Percentiles rank a stretch among this genome's conserved stretches.
Evolutionary conservation across 1,140 invertebrate species (phyloP).

Genomic region (Anastrepha obliqua): DNA sequence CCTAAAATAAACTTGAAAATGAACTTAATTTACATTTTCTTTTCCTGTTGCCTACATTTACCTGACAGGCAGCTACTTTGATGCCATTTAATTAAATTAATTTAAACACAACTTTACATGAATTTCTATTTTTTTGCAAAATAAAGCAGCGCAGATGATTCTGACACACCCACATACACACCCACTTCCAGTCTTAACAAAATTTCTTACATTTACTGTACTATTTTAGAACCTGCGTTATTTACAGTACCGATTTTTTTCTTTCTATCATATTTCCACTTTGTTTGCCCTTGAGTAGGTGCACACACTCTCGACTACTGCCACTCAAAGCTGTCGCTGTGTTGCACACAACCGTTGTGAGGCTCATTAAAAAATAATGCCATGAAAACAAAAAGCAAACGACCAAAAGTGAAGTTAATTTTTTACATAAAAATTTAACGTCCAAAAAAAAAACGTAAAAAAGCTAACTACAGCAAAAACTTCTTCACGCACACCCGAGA

Average conservation of each 20-base stretch:
- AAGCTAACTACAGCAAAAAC: background rate
- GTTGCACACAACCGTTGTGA: constrained; percentile 19
- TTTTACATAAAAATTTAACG: constrained; percentile 26
- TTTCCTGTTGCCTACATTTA: background rate
- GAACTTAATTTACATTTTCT: too few species aligned
- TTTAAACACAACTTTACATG: constrained; percentile 10
- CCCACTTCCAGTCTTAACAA: background rate
- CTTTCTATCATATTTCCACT: background rate
- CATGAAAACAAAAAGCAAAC: constrained; percentile 56
- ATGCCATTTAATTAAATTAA: constrained; percentile 22
- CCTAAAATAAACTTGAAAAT: too few species aligned
- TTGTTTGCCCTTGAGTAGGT: background rate
- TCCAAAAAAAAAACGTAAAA: background rate
- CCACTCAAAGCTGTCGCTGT: background rate
- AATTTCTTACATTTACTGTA: background rate
- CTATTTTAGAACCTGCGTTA: background rate
- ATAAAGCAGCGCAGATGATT: background rate
- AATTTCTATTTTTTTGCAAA: background rate
- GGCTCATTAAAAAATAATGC: constrained; percentile 71
- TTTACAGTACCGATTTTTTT: background rate
- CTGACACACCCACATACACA: background rate
- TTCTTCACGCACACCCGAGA: background rate
- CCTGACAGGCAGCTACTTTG: background rate
- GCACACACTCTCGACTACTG: background rate
- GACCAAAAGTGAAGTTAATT: constrained; percentile 34